phyloP scores from a whole-genome alignment of 2,888 invertebrate species.

The Leptinotarsa peninsularis region DNA sequence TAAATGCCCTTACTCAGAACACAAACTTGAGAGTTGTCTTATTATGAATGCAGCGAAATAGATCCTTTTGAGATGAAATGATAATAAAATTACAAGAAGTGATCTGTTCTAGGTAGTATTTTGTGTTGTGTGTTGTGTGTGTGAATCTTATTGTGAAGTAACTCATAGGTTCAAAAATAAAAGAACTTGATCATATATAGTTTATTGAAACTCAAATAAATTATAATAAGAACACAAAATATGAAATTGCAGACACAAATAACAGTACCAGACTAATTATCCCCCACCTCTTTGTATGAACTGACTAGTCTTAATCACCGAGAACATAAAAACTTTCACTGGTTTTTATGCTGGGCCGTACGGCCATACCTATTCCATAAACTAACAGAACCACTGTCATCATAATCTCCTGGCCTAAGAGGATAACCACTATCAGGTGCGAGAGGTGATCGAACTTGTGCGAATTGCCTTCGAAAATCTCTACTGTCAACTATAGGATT shows the following conservation, averaged over 20 bases:
- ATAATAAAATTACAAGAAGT: too few species aligned
- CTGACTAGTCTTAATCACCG: constrained; percentile 31
- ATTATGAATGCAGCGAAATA: too few species aligned
- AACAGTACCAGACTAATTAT: constrained; percentile 12
- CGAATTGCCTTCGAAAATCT: constrained; percentile 19
- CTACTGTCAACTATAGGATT: constrained; percentile 30
- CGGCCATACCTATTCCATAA: constrained; percentile 48
- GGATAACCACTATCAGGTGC: constrained; percentile 10
- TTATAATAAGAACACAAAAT: constrained; percentile 3
- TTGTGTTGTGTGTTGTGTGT: too few species aligned
- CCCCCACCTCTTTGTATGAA: constrained; percentile 35
- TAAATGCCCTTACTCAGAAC: too few species aligned
- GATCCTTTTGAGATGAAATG: too few species aligned
- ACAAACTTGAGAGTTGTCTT: too few species aligned
- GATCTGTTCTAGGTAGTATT: too few species aligned
- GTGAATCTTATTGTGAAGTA: too few species aligned
- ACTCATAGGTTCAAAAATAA: background rate
- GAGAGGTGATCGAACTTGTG: constrained; percentile 27
- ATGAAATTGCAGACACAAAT: background rate
- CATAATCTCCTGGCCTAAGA: constrained; percentile 15
- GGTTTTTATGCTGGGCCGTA: constrained; percentile 19
- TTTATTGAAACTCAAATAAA: constrained; percentile 6
- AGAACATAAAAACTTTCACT: constrained; percentile 5
- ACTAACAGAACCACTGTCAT: constrained; percentile 24
- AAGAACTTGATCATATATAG: background rate